Conservation (phyloP, 2,888 invertebrate species). For the Cheilosia vulpina region DNA sequence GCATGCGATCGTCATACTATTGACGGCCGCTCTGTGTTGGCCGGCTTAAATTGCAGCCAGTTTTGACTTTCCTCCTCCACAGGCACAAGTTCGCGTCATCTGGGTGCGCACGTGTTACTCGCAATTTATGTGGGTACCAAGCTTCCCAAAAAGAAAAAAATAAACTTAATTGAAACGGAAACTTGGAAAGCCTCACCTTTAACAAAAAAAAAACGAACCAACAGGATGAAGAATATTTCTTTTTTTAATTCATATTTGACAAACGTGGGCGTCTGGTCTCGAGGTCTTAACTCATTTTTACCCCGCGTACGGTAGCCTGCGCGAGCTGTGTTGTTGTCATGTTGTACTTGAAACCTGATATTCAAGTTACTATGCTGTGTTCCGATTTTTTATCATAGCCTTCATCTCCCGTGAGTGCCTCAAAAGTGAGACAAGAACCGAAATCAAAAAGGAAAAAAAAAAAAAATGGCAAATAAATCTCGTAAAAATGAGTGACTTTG, state of each 20-base stretch:
- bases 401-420: slow-evolving; percentile 32
- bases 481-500: slow-evolving; percentile 69
- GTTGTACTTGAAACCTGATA: slow-evolving; percentile 73
- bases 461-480: slow-evolving; percentile 30
- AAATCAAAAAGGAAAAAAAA: background rate
- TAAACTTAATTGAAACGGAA: slow-evolving; percentile 48
- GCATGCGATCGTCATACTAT: slow-evolving; percentile 66
- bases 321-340: slow-evolving; percentile 54
- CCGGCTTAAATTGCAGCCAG: slow-evolving; percentile 47
- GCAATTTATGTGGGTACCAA: slow-evolving; percentile 30
- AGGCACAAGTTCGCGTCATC: slow-evolving; percentile 36
- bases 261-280: slow-evolving; percentile 54
- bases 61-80: slow-evolving; percentile 45
- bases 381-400: slow-evolving; percentile 61
- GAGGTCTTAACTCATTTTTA: slow-evolving; percentile 60
- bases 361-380: slow-evolving; percentile 56
- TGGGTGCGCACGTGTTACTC: slow-evolving; percentile 50
- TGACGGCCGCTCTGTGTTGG: background rate
- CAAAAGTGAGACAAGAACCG: slow-evolving; percentile 19
- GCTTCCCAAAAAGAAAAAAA: slow-evolving; percentile 38
- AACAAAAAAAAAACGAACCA: slow-evolving; percentile 1
- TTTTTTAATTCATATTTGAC: slow-evolving; percentile 8
- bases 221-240: slow-evolving; percentile 45
- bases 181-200: slow-evolving; percentile 67
- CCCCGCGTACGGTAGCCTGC: slow-evolving; percentile 54